phyloP scores from a whole-genome alignment of 2,888 invertebrate species.

The Volucella inanis region DNA sequence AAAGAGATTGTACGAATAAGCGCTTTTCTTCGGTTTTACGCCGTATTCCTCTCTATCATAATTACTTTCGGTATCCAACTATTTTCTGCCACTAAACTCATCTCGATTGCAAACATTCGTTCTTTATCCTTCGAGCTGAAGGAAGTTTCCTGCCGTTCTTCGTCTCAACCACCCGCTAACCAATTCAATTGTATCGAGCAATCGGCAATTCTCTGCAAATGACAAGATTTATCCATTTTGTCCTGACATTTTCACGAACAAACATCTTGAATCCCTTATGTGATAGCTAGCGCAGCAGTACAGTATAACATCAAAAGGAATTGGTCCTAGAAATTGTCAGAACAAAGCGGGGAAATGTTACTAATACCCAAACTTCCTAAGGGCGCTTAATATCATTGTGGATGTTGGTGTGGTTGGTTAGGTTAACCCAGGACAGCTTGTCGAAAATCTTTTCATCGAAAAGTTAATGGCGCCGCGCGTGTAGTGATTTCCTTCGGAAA shows the following conservation, averaged over 20 bases:
- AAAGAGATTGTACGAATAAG: conserved; percentile 48
- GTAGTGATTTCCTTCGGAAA: conserved; percentile 55
- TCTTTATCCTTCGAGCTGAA: conserved; percentile 37
- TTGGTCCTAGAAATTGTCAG: conserved; percentile 56
- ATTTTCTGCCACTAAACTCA: conserved; percentile 5
- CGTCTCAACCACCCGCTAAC: conserved; percentile 8
- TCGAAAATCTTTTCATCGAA: conserved; percentile 38
- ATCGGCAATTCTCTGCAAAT: conserved; percentile 71
- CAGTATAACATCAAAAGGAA: conserved; percentile 19
- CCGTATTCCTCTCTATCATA: conserved; percentile 38
- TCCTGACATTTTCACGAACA: conserved; percentile 72
- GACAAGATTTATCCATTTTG: conserved; percentile 75
- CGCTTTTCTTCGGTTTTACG: conserved; percentile 29
- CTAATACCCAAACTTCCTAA: conserved; percentile 30
- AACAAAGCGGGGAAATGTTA: not conserved
- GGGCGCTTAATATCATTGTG: conserved; percentile 8
- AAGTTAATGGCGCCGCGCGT: conserved; percentile 48
- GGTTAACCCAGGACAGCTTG: conserved; percentile 35
- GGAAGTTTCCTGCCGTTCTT: conserved; percentile 14
- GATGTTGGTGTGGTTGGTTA: not conserved
- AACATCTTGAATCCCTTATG: conserved; percentile 64
- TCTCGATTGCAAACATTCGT: conserved; percentile 36
- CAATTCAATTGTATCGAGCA: conserved; percentile 68
- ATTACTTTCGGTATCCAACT: conserved; percentile 54
- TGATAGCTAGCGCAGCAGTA: conserved; percentile 16